phyloP scores from a whole-genome alignment of 2,797 vertebrate genomes.

The Margarornis squamiger region DNA sequence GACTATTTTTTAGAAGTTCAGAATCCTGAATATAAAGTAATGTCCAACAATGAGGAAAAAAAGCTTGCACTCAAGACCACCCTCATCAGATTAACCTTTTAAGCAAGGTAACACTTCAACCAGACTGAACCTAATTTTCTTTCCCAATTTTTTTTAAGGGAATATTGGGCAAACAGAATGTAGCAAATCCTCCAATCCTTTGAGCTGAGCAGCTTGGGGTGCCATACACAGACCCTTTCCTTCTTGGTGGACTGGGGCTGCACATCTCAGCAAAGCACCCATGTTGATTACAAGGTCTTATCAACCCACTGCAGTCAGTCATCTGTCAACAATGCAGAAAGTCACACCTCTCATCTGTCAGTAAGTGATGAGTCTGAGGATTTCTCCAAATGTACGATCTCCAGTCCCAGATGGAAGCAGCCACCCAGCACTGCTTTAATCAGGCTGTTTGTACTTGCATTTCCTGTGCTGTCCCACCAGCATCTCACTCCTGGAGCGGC shows the following conservation, averaged over 20 bases:
- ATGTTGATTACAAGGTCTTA: neutral
- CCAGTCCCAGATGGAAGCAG: neutral
- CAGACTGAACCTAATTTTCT: neutral
- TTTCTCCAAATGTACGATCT: constrained; percentile 8
- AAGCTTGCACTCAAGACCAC: neutral
- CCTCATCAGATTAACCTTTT: neutral
- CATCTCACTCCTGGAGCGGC: neutral
- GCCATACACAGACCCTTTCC: neutral
- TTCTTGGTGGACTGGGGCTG: neutral
- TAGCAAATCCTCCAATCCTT: neutral
- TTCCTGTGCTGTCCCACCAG: neutral
- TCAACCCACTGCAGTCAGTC: neutral
- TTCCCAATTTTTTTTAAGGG: neutral
- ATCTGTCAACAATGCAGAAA: neutral
- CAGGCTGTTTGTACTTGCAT: neutral
- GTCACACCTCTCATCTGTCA: constrained; percentile 31
- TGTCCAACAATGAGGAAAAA: neutral
- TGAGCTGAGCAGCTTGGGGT: neutral
- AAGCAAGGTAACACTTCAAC: neutral
- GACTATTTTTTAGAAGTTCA: neutral
- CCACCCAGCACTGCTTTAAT: neutral
- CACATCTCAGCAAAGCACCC: neutral
- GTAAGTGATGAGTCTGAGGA: neutral
- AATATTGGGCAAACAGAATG: neutral
- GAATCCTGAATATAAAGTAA: neutral